Percentiles rank a stretch among this genome's conserved stretches.
phyloP scores from a whole-genome alignment of 2,888 invertebrate species.

The Nysson spinosus region DNA sequence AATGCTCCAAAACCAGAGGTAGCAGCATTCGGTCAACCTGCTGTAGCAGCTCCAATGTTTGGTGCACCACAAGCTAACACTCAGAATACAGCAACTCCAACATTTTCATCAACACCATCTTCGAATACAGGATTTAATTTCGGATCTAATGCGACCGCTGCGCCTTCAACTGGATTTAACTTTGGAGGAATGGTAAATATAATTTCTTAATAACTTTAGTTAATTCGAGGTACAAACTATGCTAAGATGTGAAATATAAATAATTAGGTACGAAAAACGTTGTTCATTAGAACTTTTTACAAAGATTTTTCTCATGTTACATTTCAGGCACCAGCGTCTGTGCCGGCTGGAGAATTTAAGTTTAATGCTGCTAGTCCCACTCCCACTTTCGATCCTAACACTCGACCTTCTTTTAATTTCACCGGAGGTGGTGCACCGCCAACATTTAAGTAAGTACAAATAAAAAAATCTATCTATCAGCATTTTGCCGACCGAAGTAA shows the following conservation, averaged over 20 bases:
- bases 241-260: no score
- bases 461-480: no score
- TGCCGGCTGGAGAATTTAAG: slow-evolving; percentile 68
- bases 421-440: slow-evolving; percentile 76
- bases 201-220: background rate
- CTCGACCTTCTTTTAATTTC: slow-evolving; percentile 78
- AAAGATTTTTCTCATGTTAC: no score
- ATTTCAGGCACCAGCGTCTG: slow-evolving; percentile 56
- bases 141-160: slow-evolving; percentile 61
- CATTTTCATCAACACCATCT: slow-evolving; percentile 50
- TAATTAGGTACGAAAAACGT: background rate
- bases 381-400: slow-evolving; percentile 76
- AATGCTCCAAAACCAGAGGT: slow-evolving; percentile 65
- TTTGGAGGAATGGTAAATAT: slow-evolving; percentile 57
- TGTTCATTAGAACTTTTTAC: background rate
- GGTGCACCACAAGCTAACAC: slow-evolving; percentile 53
- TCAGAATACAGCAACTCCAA: slow-evolving; percentile 49
- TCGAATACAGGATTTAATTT: slow-evolving; percentile 68
- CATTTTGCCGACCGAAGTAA: no score
- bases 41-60: slow-evolving; percentile 61
- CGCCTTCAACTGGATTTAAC: slow-evolving; percentile 61
- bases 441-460: slow-evolving; percentile 77
- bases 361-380: slow-evolving; percentile 67
- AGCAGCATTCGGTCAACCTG: slow-evolving; percentile 63
- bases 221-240: background rate